Conservation (phyloP, 1,140 invertebrate species). For the Brachionus rotundiformis region DNA sequence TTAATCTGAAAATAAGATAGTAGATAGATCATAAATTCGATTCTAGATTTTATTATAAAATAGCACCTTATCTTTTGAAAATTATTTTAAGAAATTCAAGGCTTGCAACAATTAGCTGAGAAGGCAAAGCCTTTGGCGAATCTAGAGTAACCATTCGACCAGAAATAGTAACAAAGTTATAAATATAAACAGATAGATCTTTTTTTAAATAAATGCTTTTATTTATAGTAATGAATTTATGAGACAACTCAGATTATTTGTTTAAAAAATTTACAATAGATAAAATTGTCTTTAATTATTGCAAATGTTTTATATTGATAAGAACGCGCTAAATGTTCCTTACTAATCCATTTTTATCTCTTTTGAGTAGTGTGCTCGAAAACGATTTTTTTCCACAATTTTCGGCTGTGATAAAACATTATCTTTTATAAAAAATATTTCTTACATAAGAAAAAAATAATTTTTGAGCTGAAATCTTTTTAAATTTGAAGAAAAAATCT, state of each 20-base stretch:
- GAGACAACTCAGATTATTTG: not conserved
- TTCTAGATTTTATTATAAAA: too few species aligned
- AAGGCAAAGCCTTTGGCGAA: not conserved
- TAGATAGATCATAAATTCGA: conserved; percentile 12
- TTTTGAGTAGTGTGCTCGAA: not conserved
- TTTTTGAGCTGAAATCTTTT: too few species aligned
- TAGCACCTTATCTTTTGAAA: conserved; percentile 14
- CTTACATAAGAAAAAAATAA: not conserved
- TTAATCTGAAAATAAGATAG: conserved; percentile 7
- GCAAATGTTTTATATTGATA: not conserved
- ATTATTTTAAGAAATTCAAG: conserved; percentile 24
- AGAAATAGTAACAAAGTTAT: conserved; percentile 36
- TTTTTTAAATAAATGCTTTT: too few species aligned
- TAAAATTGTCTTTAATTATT: not conserved
- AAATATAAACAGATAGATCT: too few species aligned
- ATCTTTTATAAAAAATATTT: not conserved
- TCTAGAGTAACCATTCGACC: conserved; percentile 20
- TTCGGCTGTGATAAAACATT: not conserved
- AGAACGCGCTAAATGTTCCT: not conserved
- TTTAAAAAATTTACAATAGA: not conserved
- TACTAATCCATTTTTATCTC: not conserved
- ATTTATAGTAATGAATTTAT: not conserved
- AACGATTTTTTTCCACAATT: not conserved
- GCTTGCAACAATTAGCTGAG: conserved; percentile 7
- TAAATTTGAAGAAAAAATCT: too few species aligned